phyloP scores from a whole-genome alignment of 2,888 invertebrate genomes.

The Acanthosepion pharaonis region DNA sequence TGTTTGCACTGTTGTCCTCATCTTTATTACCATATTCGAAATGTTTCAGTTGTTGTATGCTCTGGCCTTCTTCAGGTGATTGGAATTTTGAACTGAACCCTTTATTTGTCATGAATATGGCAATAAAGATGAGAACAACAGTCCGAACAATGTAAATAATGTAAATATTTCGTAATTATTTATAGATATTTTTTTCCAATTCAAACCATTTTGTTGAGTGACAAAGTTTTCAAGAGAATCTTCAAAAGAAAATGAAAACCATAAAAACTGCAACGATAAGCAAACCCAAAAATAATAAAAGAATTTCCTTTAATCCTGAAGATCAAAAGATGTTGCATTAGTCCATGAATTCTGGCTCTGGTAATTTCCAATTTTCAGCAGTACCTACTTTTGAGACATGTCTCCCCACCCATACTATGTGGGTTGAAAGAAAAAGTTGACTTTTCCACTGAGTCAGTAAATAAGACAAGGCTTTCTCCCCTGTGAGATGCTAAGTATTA shows the following conservation, averaged over 20 bases:
- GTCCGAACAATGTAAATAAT: no score
- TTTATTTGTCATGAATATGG: no score
- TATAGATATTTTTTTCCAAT: not conserved
- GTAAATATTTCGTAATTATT: not conserved
- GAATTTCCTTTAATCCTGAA: not conserved
- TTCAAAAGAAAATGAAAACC: not conserved
- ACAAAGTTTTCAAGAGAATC: no score
- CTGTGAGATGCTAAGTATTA: not conserved
- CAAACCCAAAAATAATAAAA: not conserved
- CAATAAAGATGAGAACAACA: no score
- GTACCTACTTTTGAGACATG: not conserved
- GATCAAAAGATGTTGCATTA: not conserved
- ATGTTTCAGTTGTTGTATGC: no score
- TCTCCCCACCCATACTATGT: not conserved
- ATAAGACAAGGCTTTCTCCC: not conserved
- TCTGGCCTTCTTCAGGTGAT: no score
- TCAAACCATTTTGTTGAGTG: not conserved
- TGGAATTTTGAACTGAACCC: no score
- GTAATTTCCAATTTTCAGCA: not conserved
- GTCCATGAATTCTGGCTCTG: not conserved
- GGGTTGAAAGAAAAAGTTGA: not conserved
- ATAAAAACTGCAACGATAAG: not conserved
- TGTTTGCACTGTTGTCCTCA: no score
- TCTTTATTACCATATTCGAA: no score
- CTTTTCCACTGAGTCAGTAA: not conserved